A percentile compares a stretch with the other conserved stretches of the same genome.
Conservation (phyloP, 1,140 invertebrate species). For the Leptestheria dahalacensis region DNA sequence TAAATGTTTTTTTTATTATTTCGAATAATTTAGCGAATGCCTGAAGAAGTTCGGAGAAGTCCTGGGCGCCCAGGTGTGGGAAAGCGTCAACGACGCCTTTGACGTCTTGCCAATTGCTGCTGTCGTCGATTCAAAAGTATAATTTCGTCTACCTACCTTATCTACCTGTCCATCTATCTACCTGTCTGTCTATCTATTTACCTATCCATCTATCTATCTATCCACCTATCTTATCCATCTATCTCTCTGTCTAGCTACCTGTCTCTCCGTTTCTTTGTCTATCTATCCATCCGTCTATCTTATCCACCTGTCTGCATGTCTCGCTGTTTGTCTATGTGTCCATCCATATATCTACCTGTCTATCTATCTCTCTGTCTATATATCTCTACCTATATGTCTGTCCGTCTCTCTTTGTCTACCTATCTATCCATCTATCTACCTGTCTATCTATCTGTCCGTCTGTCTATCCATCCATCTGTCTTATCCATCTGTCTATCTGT, state of each 20-base stretch:
- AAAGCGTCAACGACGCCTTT: conserved; percentile 49
- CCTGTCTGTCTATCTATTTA: conserved; percentile 2
- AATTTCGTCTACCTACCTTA: neutral
- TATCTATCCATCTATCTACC: too few relatives aligned
- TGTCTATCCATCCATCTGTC: too few relatives aligned
- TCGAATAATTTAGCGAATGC: conserved; percentile 33
- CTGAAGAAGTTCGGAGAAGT: conserved; percentile 45
- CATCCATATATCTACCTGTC: too few relatives aligned
- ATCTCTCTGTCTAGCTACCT: neutral
- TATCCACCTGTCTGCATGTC: too few relatives aligned
- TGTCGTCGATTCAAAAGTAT: conserved; percentile 47
- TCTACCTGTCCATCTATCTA: neutral
- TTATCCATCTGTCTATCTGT: too few relatives aligned
- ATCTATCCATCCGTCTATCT: conserved; percentile 16
- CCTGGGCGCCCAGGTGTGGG: conserved; percentile 44
- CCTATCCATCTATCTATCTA: conserved; percentile 16
- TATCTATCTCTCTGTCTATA: too few relatives aligned
- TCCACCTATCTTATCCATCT: too few relatives aligned
- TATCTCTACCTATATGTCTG: too few relatives aligned
- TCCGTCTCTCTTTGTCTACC: too few relatives aligned
- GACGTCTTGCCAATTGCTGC: conserved; percentile 53
- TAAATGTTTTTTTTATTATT: conserved; percentile 12
- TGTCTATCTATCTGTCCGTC: too few relatives aligned
- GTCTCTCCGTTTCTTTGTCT: conserved; percentile 5
- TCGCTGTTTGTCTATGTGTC: too few relatives aligned